Evolutionary conservation across 37 sponge, comb jelly and placozoan genomes (phyloP).

Genomic region (Bolinopsis microptera): DNA sequence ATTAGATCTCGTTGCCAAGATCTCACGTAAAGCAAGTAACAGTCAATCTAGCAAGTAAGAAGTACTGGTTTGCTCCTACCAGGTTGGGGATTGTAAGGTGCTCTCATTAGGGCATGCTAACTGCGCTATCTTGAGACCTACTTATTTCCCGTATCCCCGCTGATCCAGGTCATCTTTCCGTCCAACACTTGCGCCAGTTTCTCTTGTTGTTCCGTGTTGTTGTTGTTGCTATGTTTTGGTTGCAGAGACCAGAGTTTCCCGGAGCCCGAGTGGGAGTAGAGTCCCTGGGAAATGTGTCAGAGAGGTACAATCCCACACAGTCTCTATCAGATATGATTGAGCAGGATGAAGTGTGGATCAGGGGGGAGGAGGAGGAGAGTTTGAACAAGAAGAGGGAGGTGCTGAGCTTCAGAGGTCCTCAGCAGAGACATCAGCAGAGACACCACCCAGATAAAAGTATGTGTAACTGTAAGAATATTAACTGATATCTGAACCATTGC

Average conservation of each 20-base stretch:
- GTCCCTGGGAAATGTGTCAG: not conserved
- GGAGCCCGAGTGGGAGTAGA: not conserved
- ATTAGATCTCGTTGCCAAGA: not conserved
- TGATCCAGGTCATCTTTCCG: not conserved
- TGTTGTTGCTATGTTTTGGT: not conserved
- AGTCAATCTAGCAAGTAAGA: not conserved
- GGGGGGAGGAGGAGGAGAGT: not conserved
- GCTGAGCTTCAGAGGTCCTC: not conserved
- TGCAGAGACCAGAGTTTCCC: not conserved
- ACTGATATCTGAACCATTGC: no score
- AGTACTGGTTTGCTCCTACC: no score
- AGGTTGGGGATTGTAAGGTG: not conserved
- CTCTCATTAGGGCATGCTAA: not conserved
- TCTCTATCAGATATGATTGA: not conserved
- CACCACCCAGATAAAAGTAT: not conserved
- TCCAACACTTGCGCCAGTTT: no score
- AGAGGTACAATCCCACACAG: not conserved
- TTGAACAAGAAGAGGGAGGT: not conserved
- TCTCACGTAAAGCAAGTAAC: no score
- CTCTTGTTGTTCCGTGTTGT: no score
- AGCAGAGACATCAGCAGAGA: not conserved
- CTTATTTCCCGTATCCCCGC: no score
- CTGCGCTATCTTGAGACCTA: not conserved
- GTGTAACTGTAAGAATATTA: not conserved
- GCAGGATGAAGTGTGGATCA: not conserved